Conservation (phyloP, 2,113 vertebrate species). For the Vulpes lagopus region DNA sequence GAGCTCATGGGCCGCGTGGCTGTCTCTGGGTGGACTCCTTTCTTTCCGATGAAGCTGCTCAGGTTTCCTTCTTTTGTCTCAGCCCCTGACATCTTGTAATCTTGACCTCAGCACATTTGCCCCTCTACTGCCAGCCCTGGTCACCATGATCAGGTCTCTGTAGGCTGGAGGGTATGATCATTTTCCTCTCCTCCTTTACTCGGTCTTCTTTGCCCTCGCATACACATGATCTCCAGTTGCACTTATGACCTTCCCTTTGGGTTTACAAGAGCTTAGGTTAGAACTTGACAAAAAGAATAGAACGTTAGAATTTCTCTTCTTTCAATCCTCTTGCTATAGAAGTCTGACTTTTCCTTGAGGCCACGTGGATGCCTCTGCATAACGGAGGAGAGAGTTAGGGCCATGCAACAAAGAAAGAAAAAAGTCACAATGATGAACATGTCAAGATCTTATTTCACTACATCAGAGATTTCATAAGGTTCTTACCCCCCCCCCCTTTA, state of each 20-base stretch:
- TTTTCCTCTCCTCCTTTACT: not conserved
- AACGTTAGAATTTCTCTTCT: not conserved
- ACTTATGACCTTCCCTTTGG: not conserved
- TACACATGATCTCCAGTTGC: too few relatives aligned
- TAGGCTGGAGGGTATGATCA: not conserved
- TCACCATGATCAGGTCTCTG: not conserved
- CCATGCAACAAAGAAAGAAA: not conserved
- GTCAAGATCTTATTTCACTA: constrained; percentile 55
- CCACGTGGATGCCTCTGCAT: not conserved
- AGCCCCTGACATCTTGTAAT: not conserved
- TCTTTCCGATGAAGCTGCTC: not conserved
- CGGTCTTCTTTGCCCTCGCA: not conserved
- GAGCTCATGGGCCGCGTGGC: not conserved
- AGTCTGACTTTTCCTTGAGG: not conserved
- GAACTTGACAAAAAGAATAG: not conserved
- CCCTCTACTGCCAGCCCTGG: not conserved
- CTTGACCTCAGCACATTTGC: not conserved
- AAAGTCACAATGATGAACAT: constrained; percentile 1
- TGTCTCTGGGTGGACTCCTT: not conserved
- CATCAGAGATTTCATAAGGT: constrained; percentile 28
- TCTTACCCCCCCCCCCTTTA: too few relatives aligned
- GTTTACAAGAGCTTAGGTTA: not conserved
- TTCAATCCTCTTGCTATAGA: not conserved
- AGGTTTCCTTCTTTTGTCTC: not conserved
- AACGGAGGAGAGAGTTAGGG: not conserved